phyloP scores from a whole-genome alignment of 2,797 vertebrate genomes.

The Parauchenoglanis punctatus region DNA sequence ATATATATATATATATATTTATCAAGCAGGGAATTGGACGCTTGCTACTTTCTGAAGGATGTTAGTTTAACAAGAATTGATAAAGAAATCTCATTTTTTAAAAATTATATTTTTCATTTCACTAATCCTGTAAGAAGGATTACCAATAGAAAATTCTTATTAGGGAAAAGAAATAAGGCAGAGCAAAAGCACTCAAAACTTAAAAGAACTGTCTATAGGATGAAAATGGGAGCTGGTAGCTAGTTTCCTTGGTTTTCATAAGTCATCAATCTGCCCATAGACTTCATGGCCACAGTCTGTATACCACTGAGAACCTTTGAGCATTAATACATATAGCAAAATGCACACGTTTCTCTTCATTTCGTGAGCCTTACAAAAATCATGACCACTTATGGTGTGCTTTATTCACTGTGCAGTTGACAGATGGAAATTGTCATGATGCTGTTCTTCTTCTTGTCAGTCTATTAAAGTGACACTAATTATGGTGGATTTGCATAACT shows the following conservation, averaged over 20 bases:
- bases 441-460: conserved; percentile 9
- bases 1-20: background rate
- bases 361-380: background rate
- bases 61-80: background rate
- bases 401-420: conserved; percentile 15
- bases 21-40: background rate
- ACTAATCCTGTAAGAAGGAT: background rate
- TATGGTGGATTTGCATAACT: conserved; percentile 29
- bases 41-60: background rate
- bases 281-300: background rate
- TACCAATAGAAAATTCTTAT: background rate
- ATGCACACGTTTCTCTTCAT: background rate
- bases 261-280: background rate
- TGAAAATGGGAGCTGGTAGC: background rate
- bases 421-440: conserved; percentile 5
- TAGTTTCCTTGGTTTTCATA: background rate
- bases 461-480: conserved; percentile 33
- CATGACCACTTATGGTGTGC: conserved; percentile 9
- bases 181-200: background rate
- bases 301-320: background rate
- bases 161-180: background rate
- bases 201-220: background rate
- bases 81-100: background rate
- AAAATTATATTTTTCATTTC: background rate
- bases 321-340: background rate